A percentile compares a stretch with the other conserved stretches of the same genome.
Evolutionary conservation across 2,888 invertebrate genomes (phyloP).

Genomic region (Pachycephus smyrnensis): DNA sequence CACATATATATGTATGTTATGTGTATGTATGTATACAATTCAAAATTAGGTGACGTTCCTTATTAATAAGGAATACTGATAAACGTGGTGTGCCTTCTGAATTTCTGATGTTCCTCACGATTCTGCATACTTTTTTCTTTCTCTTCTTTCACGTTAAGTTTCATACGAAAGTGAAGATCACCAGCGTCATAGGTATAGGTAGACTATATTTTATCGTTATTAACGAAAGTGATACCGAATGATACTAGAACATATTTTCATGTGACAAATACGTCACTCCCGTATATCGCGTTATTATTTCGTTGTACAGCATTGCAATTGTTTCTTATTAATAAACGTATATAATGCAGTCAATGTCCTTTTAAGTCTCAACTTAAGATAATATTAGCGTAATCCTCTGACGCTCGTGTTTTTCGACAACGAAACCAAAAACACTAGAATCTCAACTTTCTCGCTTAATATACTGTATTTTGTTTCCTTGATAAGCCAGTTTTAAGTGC

Average conservation of each 20-base stretch:
- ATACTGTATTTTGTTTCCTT: background rate
- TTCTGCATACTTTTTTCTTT: background rate
- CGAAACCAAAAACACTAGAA: background rate
- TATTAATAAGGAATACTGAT: constrained; percentile 31
- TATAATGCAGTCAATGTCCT: background rate
- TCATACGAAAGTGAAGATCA: background rate
- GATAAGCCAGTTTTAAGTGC: background rate
- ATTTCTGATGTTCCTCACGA: constrained; percentile 41
- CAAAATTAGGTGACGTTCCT: constrained; percentile 37
- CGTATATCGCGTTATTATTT: background rate
- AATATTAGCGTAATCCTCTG: background rate
- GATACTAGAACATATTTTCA: background rate
- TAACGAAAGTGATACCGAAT: background rate
- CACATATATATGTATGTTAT: background rate
- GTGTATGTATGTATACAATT: background rate
- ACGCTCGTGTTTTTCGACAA: background rate
- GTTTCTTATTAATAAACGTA: background rate
- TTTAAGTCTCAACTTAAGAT: background rate
- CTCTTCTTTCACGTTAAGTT: background rate
- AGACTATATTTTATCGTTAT: background rate
- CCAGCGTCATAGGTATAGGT: background rate
- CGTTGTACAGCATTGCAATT: background rate
- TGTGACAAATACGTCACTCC: background rate
- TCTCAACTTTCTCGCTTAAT: background rate
- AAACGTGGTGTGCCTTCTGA: constrained; percentile 49